These are phyloP conservation scores for Caenorhabditis doughertyi DNA, from an alignment of 2,888 invertebrate genomes.

Conservation along the genomic window DNA sequence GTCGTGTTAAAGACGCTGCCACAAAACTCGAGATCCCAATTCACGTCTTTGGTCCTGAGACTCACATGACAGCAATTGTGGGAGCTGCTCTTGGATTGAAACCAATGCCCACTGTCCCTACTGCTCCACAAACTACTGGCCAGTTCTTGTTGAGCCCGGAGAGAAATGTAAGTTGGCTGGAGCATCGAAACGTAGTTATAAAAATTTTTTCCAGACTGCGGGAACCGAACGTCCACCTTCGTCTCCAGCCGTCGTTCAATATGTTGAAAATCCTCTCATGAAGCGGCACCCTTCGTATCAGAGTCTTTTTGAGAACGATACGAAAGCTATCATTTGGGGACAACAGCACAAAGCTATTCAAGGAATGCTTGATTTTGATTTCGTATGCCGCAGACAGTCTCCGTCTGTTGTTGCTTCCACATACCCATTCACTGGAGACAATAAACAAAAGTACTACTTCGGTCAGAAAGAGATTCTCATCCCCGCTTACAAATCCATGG, in stretches of 20 bases:
- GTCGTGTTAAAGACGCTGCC: constrained; percentile 93
- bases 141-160: constrained; percentile 89
- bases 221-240: constrained; percentile 57
- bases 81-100: constrained; percentile 95
- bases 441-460: constrained; percentile 99
- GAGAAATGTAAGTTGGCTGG: constrained; percentile 73
- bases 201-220: constrained; percentile 57
- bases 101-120: constrained; percentile 88
- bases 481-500: constrained; percentile 95
- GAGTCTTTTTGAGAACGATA: constrained; percentile 79
- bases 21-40: constrained; percentile 91
- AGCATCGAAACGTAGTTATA: neutral
- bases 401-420: constrained; percentile 95
- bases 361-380: constrained; percentile 97
- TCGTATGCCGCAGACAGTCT: constrained; percentile 91
- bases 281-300: constrained; percentile 17
- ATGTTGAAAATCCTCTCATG: constrained; percentile 24
- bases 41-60: constrained; percentile 96
- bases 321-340: constrained; percentile 94
- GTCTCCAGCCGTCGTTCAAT: constrained; percentile 34
- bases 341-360: constrained; percentile 98
- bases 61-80: constrained; percentile 99
- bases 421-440: constrained; percentile 96
- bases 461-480: constrained; percentile 89
- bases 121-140: constrained; percentile 90